Base-by-base conservation (phyloP, 2,113 vertebrate species). In the Ellobius talpinus region DNA sequence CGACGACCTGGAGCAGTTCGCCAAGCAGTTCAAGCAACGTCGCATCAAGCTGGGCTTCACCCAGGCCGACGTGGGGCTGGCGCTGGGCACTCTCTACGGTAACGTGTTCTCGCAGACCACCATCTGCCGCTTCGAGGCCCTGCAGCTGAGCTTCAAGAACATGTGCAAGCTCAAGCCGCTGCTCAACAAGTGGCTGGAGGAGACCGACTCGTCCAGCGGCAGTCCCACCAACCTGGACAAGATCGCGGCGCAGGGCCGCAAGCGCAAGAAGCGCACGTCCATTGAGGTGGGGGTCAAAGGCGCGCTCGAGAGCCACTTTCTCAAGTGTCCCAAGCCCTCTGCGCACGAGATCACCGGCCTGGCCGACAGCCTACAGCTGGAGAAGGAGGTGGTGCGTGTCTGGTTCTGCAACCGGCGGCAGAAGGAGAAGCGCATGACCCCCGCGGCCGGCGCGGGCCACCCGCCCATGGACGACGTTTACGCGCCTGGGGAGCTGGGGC, bases 351-450 rank as follows among this genome's bases (percentile, higher is more conserved):
- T 99, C 99, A 99, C 98, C 94, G 99, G 98, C 98, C 99, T 99
- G 98, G 99, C 99, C 97, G 99, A 99, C 99, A 99, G 99, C 97
- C 99, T 99, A 98, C 99, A 99, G 98, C 98, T 99, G 99, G 99
- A 99, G 98, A 99, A 99, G 98, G 99, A 99, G 99, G 99, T 99
- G 98, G 99, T 99, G 97, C 99, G 99, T 94, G 99, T 99, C 98
- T 99, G 99, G 99, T 99, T 99, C 99, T 99, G 99, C 99, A 99
- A 99, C 99, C 99, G 99, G 99, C 99, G 99, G 99, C 99, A 99
- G 98, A 99, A 99, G 98, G 99, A 99, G 99, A 99, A 99, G 99
- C 99, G 99, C 98, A 99, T 99, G 99, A 99, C 99, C 98, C 99
- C 99, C 65, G 98, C 99, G 81, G 98, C 99, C 91, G 99, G 99